Base-by-base conservation (phyloP, 2,797 vertebrate species). In the Hoplostethus mediterraneus region DNA sequence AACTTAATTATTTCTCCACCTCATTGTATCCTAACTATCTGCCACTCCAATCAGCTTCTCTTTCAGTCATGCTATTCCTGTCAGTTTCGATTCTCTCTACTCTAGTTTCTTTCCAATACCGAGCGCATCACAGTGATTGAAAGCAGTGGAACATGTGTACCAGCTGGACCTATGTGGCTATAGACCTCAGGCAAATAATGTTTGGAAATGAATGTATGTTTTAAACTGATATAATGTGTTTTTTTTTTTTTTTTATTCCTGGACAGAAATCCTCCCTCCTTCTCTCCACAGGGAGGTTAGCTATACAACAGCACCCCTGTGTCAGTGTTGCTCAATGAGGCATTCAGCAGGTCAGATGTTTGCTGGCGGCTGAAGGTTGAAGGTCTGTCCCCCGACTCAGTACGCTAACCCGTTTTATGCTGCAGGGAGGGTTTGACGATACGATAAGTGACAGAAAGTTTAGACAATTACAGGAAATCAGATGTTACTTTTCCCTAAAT, bases 331-430 rank as follows among this genome's bases (percentile, higher is more conserved):
- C 74, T 69, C 57, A 21, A 45, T 56, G 63, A 79, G 67, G 67
- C 70, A 65, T 73, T 84, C 78, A 71, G 77, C 77, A 83, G 68
- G 49, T 52, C 61, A 63, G 64, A 59, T 2, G 13, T 52, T 49
- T 17, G 47, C 49, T 44, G 68, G 69, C 36, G 67, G 79, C 31
- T 67, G 66, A 82, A 64, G 53, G 65, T 67, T 75, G 67, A 79
- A 76, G 79, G 77, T 79, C 48, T 45, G 38, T 57, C 47, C 55
- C 6, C 33, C 33, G 4, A 33, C 33, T 33, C 33, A 33, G 4
- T 33, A 6, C 3, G 6, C 33, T 6, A 33, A 33, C 33, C 33
- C 33, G 33, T 33, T 33, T 33, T 33, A 33, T 33, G 33, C 33
- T 33, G 33, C 33, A 4, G 6, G 33, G 6, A 42, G 8, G 8